Conservation (phyloP, 2,888 invertebrate genomes). For the Luperina nickerlii region DNA sequence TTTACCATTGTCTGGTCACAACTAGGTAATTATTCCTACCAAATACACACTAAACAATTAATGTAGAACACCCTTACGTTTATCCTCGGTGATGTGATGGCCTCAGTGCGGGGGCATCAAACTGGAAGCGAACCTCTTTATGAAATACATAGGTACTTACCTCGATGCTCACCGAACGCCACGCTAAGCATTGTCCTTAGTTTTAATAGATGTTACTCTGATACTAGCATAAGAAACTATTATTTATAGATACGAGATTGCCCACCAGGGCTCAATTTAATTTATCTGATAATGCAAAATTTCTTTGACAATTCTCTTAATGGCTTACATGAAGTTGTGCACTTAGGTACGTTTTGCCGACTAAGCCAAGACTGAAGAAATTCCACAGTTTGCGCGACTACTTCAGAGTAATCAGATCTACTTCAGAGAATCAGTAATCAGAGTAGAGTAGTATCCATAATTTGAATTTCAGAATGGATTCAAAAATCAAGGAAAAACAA, state of each 20-base stretch:
- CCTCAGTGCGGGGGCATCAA: slow-evolving; percentile 21
- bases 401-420: too few species aligned
- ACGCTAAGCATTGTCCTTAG: neutral
- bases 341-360: neutral
- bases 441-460: too few species aligned
- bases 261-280: neutral
- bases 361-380: neutral
- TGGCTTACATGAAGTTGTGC: too few species aligned
- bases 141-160: slow-evolving; percentile 50
- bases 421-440: too few species aligned
- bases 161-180: slow-evolving; percentile 28
- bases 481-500: neutral
- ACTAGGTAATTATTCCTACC: neutral
- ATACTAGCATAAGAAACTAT: neutral
- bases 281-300: neutral
- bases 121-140: slow-evolving; percentile 31
- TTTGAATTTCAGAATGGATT: neutral
- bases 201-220: slow-evolving; percentile 7
- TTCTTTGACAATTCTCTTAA: neutral
- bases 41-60: neutral
- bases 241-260: neutral
- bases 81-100: slow-evolving; percentile 18
- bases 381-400: neutral
- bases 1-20: neutral
- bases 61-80: neutral